Percentiles rank a stretch among this genome's conserved stretches.
Evolutionary conservation across 2,797 vertebrate genomes (phyloP).

Genomic region (Sebastes minor): DNA sequence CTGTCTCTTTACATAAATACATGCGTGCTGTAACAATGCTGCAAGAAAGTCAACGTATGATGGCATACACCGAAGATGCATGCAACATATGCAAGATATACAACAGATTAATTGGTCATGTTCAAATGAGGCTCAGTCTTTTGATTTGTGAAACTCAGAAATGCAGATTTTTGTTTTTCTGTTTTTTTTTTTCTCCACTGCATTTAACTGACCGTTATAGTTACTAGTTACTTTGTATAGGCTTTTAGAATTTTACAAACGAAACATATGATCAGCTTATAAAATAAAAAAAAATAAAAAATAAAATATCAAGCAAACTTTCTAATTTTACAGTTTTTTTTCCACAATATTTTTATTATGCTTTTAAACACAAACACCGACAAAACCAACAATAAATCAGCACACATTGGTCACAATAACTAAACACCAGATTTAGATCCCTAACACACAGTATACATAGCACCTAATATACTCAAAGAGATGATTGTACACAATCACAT

Average conservation of each 20-base stretch:
- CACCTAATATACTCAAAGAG: too few relatives aligned
- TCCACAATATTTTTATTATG: too few relatives aligned
- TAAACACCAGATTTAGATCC: too few relatives aligned
- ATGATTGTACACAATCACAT: too few relatives aligned
- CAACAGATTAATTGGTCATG: constrained; percentile 8
- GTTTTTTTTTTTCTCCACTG: background rate
- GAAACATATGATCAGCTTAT: background rate
- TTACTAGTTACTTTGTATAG: background rate
- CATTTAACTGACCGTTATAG: background rate
- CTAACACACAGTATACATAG: too few relatives aligned
- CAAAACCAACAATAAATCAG: too few relatives aligned
- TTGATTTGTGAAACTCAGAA: constrained; percentile 17
- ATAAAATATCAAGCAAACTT: too few relatives aligned
- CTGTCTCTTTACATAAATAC: constrained; percentile 62
- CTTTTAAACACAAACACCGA: too few relatives aligned
- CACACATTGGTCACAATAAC: too few relatives aligned
- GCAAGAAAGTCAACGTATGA: constrained; percentile 57
- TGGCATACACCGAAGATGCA: constrained; percentile 17
- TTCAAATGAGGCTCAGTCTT: constrained; percentile 23
- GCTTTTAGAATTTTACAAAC: background rate
- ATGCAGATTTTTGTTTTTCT: constrained; percentile 11
- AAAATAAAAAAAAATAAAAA: background rate
- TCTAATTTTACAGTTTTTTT: too few relatives aligned
- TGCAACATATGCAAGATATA: background rate
- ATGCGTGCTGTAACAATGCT: constrained; percentile 52